Evolutionary conservation across 1,140 invertebrate species (phyloP).

Genomic region (Bombus fervidus): DNA sequence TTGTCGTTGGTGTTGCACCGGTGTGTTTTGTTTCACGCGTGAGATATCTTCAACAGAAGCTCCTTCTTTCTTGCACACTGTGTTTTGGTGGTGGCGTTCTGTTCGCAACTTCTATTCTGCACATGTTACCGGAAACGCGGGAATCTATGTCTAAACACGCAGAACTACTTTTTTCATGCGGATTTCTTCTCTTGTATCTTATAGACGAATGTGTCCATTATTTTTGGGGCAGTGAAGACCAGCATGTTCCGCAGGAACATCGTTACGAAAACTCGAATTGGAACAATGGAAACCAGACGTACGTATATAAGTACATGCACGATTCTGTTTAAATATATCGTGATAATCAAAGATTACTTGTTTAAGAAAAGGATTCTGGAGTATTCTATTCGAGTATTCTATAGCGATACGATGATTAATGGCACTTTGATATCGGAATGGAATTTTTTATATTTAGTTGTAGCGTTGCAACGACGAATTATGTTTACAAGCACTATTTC

Average conservation of each 20-base stretch:
- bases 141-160: constrained; percentile 84
- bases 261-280: not conserved
- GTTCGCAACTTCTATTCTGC: constrained; percentile 90
- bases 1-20: constrained; percentile 87
- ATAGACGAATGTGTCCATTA: constrained; percentile 89
- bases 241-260: not conserved
- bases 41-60: constrained; percentile 81
- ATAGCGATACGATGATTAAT: constrained; percentile 1
- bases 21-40: constrained; percentile 84
- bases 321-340: not conserved
- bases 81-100: constrained; percentile 94
- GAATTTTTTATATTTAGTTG: not conserved
- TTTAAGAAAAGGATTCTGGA: not conserved
- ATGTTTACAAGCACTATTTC: not conserved
- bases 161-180: constrained; percentile 88
- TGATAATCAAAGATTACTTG: not conserved
- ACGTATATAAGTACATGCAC: not conserved
- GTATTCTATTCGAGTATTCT: not conserved
- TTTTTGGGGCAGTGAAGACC: constrained; percentile 81
- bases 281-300: not conserved
- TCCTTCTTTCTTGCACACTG: constrained; percentile 86
- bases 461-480: no score
- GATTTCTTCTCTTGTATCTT: constrained; percentile 91
- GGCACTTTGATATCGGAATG: not conserved
- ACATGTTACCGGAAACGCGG: constrained; percentile 92